Evolutionary conservation across 2,797 vertebrate species (phyloP).

Genomic region (Halcyon leucocephala): DNA sequence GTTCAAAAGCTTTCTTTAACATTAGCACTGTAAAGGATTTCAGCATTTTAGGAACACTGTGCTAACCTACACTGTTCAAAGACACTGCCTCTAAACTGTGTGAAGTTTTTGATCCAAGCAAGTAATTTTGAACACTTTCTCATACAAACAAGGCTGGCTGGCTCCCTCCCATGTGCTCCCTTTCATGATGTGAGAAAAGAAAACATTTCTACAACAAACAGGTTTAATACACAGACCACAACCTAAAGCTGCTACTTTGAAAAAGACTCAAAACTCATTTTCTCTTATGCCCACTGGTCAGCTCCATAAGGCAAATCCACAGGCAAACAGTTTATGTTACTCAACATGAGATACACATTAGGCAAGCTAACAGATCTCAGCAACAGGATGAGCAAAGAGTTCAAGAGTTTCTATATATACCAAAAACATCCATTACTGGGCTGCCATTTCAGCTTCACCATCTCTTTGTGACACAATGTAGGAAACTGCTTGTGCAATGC

Average conservation of each 20-base stretch:
- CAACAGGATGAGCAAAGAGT: not conserved
- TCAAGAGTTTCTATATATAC: not conserved
- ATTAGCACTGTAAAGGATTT: not conserved
- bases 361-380: not conserved
- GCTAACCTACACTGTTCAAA: not conserved
- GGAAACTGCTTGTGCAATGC: not conserved
- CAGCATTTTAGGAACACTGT: accelerated
- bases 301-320: not conserved
- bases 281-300: not conserved
- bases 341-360: not conserved
- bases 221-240: not conserved
- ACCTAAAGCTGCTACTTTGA: not conserved
- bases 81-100: not conserved
- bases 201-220: not conserved
- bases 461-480: not conserved
- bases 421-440: not conserved
- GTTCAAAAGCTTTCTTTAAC: not conserved
- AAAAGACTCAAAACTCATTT: not conserved
- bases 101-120: not conserved
- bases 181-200: not conserved
- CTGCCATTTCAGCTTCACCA: not conserved
- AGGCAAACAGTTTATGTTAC: not conserved
- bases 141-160: not conserved
- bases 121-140: not conserved
- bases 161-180: not conserved